These are phyloP conservation scores for Paracentrotus lividus DNA, from an alignment of 53 echinoderm and acorn worm genomes.

Conservation along the genomic window DNA sequence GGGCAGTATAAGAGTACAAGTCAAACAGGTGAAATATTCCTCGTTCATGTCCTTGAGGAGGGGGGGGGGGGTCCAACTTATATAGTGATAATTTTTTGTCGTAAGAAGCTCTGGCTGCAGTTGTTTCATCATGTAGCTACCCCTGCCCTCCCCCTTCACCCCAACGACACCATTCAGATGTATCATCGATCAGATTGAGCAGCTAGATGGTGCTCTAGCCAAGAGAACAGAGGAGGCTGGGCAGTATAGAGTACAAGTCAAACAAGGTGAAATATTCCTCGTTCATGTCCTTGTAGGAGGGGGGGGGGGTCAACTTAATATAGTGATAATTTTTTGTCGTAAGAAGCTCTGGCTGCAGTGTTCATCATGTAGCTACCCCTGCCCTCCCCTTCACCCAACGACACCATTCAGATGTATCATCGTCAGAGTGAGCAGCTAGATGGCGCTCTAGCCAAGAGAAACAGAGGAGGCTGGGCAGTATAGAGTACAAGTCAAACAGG, in stretches of 20 bases:
- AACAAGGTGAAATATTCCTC: conserved; percentile 70
- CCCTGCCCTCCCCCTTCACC: no score
- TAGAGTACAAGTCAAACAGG: conserved; percentile 83
- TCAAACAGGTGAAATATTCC: conserved; percentile 73
- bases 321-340: no score
- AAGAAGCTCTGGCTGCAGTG: no score
- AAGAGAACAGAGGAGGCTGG: conserved; percentile 72
- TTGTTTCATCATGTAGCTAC: no score
- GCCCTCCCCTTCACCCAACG: no score
- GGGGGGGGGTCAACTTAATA: no score
- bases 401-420: conserved; percentile 78
- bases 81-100: no score
- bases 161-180: no score
- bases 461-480: conserved; percentile 75
- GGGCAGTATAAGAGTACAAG: conserved; percentile 79
- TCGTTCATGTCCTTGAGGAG: not conserved
- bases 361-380: no score
- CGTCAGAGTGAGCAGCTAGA: conserved; percentile 83
- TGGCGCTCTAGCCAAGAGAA: conserved; percentile 65
- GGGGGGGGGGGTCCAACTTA: no score
- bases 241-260: conserved; percentile 78
- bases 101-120: no score
- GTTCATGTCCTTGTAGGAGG: not conserved
- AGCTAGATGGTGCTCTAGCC: conserved; percentile 76
- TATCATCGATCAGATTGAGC: conserved; percentile 82